These are phyloP conservation scores for Ursus arctos DNA, from an alignment of 2,113 vertebrate genomes.

Conservation along the genomic window DNA sequence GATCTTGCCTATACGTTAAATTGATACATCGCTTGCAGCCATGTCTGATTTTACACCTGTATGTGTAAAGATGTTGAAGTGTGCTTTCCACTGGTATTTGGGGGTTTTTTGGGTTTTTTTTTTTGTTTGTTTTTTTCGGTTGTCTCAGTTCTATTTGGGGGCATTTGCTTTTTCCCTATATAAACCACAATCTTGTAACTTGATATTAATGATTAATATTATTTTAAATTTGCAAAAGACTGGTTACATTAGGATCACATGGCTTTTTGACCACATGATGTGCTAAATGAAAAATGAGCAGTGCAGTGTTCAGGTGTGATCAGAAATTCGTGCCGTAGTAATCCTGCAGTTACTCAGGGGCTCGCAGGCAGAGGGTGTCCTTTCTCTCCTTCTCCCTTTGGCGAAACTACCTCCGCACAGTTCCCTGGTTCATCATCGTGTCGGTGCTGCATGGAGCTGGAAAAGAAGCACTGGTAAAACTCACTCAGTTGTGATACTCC, in stretches of 20 bases:
- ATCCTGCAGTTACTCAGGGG: background rate
- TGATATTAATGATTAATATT: background rate
- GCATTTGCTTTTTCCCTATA: background rate
- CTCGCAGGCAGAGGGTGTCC: background rate
- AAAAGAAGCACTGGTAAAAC: background rate
- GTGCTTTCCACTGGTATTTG: background rate
- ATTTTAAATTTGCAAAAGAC: slow-evolving; percentile 15
- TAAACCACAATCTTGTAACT: background rate
- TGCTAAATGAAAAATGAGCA: slow-evolving; percentile 10
- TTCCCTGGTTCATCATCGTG: background rate
- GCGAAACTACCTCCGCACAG: background rate
- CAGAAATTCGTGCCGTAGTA: background rate
- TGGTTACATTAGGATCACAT: background rate
- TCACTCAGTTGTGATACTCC: background rate
- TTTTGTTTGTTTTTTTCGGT: background rate
- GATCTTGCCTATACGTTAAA: background rate
- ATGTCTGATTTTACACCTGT: background rate
- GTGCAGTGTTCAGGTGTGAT: background rate
- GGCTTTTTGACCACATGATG: background rate
- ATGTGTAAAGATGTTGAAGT: background rate
- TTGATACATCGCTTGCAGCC: background rate
- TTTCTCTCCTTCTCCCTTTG: background rate
- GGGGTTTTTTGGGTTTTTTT: background rate
- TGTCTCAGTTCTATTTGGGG: background rate
- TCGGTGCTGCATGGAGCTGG: background rate